Evolutionary conservation across 2,113 vertebrate species (phyloP).

Genomic region (Vimba vimba): DNA sequence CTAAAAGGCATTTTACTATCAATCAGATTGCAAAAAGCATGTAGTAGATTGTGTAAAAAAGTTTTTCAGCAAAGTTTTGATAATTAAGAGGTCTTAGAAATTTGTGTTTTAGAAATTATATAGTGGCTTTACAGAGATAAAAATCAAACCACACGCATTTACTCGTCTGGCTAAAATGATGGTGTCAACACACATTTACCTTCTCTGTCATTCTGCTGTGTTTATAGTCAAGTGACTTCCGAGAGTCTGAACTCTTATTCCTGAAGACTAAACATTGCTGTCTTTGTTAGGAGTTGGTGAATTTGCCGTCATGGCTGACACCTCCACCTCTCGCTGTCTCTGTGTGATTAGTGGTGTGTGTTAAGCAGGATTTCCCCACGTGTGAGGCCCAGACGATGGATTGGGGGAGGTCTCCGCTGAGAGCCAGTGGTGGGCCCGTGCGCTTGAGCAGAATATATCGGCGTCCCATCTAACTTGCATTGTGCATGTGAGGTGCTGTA

Average conservation of each 20-base stretch:
- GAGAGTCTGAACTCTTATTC: slow-evolving; percentile 24
- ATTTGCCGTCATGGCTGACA: slow-evolving; percentile 45
- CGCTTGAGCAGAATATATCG: slow-evolving; percentile 36
- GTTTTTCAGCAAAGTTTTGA: no score
- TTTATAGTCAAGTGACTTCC: slow-evolving; percentile 36
- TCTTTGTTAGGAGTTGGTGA: slow-evolving; percentile 35
- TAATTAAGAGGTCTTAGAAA: no score
- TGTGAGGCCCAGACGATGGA: slow-evolving; percentile 44
- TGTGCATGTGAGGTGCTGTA: slow-evolving; percentile 37
- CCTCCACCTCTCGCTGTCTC: slow-evolving; percentile 23
- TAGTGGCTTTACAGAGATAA: no score
- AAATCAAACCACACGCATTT: not conserved
- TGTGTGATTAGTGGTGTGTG: slow-evolving; percentile 53
- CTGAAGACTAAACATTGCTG: slow-evolving; percentile 52
- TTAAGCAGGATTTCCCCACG: slow-evolving; percentile 52
- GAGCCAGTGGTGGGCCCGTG: slow-evolving; percentile 29
- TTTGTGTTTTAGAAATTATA: no score
- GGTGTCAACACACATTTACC: slow-evolving; percentile 1
- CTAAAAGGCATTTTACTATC: no score
- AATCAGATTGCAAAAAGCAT: no score
- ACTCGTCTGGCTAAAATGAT: not conserved
- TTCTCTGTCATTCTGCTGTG: slow-evolving; percentile 4
- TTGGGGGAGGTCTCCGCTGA: slow-evolving; percentile 28
- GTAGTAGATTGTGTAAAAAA: no score
- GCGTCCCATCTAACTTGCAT: slow-evolving; percentile 22